Conservation (phyloP, 1,140 invertebrate genomes). For the Drosophila truncata region DNA sequence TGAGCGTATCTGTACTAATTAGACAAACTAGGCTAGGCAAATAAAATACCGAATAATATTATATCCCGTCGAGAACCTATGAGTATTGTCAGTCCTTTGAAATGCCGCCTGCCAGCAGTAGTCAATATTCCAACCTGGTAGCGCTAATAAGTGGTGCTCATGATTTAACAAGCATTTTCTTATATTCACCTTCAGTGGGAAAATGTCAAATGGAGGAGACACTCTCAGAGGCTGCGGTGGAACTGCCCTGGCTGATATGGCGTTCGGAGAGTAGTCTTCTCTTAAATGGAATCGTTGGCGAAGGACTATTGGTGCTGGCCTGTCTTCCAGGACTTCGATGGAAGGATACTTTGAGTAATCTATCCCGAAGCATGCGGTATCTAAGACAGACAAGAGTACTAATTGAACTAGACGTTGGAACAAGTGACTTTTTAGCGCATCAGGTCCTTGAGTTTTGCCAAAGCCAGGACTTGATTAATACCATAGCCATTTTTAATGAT, state of each 20-base stretch:
- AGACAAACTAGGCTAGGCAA: neutral
- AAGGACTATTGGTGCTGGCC: conserved; percentile 41
- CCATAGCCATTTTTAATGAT: conserved; percentile 13
- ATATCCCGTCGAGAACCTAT: neutral
- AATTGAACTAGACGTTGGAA: conserved; percentile 29
- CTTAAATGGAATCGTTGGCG: conserved; percentile 15
- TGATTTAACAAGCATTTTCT: conserved; percentile 6
- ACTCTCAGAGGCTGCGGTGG: neutral
- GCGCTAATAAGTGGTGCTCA: neutral
- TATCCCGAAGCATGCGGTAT: conserved; percentile 20
- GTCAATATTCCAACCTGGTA: neutral
- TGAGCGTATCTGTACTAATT: neutral
- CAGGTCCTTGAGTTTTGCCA: conserved; percentile 28
- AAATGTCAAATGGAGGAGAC: conserved; percentile 13
- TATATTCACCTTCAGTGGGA: neutral
- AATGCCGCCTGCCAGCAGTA: neutral
- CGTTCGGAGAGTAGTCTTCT: neutral
- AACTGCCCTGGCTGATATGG: conserved; percentile 27
- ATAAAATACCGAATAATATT: neutral
- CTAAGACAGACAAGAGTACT: conserved; percentile 49
- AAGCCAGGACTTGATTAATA: conserved; percentile 47
- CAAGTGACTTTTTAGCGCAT: conserved; percentile 7
- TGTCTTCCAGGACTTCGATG: conserved; percentile 43
- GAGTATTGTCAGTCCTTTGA: neutral
- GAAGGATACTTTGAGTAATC: conserved; percentile 8